Conservation (phyloP, 2,888 invertebrate species). For the Drosophila anceps region DNA sequence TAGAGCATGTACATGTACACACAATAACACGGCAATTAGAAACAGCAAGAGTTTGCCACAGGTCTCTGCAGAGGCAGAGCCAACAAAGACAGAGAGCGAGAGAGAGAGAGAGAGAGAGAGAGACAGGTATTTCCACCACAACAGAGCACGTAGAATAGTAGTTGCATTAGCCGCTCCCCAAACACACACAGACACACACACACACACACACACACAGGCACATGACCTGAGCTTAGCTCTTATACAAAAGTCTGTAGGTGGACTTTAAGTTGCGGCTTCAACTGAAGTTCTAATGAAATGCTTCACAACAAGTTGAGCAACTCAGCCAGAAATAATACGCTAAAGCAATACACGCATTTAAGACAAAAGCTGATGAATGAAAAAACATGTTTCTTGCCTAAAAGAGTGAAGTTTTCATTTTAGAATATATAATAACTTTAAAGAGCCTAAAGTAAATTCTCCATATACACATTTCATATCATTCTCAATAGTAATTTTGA, state of each 20-base stretch:
- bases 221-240: constrained; percentile 29
- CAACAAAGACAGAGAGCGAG: not conserved
- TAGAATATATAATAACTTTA: not conserved
- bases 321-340: constrained; percentile 5
- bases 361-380: not conserved
- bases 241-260: constrained; percentile 26
- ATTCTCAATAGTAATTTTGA: too few species aligned
- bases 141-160: constrained; percentile 60
- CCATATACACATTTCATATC: too few species aligned
- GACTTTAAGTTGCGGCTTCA: constrained; percentile 42
- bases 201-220: constrained; percentile 16
- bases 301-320: constrained; percentile 22
- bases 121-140: constrained; percentile 8
- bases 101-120: not conserved
- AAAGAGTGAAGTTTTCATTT: not conserved
- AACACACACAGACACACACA: constrained; percentile 17
- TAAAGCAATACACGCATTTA: not conserved
- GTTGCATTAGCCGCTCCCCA: constrained; percentile 40
- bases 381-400: too few species aligned
- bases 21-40: constrained; percentile 69
- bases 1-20: constrained; percentile 15
- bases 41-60: constrained; percentile 52
- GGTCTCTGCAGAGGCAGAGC: constrained; percentile 19
- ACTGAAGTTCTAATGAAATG: constrained; percentile 33
- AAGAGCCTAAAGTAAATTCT: not conserved